Base-by-base conservation (phyloP, 2,113 vertebrate species). In the Sylvia atricapilla region DNA sequence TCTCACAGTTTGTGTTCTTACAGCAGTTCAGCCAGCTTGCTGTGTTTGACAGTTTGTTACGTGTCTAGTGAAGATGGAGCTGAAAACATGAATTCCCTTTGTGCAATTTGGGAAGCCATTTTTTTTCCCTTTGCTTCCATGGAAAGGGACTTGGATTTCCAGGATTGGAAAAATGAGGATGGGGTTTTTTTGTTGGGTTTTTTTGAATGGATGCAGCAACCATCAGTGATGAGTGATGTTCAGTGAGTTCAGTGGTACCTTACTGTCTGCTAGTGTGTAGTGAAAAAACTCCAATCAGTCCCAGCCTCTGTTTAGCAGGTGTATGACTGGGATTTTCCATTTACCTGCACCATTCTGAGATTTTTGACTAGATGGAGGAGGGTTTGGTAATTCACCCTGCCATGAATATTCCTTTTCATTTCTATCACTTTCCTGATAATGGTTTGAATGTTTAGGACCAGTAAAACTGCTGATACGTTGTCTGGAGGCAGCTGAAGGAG, bases 181-280 rank as follows among this genome's bases (percentile, higher is more conserved):
- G 4, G 0, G 0, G 1, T 20, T 13, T 28, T 33, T 27, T 12
- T 62, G 22, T 8, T 50, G 39, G n/a, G 55, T 7, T 58, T 49
- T 46, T 53, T 31, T 63, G 2, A 30, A 4, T 46, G 13, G 31
- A 11, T 76, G 75, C n/a, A 58, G 33, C 23, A 73, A 33, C 19
- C 31, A 30, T 44, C 7, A 14, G 31, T 7, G n/a, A n/a, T 66
- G 60, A 35, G 15, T 30, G 39, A 30, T 53, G 49, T 18, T 44
- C 31, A 35, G 18, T 78, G 87, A 92, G 20, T 8, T 9, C 16
- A 49, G 41, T 24, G 24, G 27, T 47, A 37, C 37, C 17, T 64
- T 76, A 23, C 15, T 56, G 7, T 52, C 43, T 85, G 31, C 25
- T 83, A 10, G 28, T 6, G 39, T 53, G 33, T 76, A 24, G 6